Evolutionary conservation across 2,888 invertebrate species (phyloP), one percentile per base, ranked within the genome.

Genomic region (Hipparchia sbordonii): DNA sequence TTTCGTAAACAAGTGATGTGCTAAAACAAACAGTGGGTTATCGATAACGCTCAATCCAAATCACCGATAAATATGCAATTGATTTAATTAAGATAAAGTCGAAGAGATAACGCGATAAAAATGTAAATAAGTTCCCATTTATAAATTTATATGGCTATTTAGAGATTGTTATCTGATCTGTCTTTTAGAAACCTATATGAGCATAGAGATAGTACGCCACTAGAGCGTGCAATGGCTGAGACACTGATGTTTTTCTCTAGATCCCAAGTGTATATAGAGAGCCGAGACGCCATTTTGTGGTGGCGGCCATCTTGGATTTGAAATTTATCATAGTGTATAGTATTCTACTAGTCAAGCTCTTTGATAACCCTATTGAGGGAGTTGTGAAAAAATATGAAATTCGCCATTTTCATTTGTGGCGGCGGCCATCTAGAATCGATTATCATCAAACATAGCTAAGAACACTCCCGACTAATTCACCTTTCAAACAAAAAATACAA

Each of bases 1-100:
- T n/a, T n/a, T 12, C 12, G n/a, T 8, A 57, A 23, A 57, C 13
- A 57, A 57, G 13, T 57, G 57, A 60, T 60, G 39, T 33, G 23
- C 39, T 10, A 60, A 7, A 57, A 67, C 46, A 57, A 9, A 13
- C 57, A 2, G 67, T 67, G 10, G 63, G 51, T 23, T 12, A 65
- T 52, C 23, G 12, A 65, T 65, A 65, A 51, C 46, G 52, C 23
- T 63, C 9, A 60, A 68, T 9, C 13, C 6, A n/a, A 48, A 39
- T 13, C 45, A 9, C 54, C 33, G 9, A 54, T 61, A 33, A 13
- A 46, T 61, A 48, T 51, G 52, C 62, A n/a, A 23, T 62, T 63
- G 62, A 72, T 72, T 72, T 57, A 67, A 72, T 72, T 72, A 57
- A 72, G 72, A 72, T 72, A 72, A 72, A 54, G 62, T 72, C 33